Evolutionary conservation across 2,113 vertebrate genomes (phyloP).

Genomic region (Callipepla squamata): DNA sequence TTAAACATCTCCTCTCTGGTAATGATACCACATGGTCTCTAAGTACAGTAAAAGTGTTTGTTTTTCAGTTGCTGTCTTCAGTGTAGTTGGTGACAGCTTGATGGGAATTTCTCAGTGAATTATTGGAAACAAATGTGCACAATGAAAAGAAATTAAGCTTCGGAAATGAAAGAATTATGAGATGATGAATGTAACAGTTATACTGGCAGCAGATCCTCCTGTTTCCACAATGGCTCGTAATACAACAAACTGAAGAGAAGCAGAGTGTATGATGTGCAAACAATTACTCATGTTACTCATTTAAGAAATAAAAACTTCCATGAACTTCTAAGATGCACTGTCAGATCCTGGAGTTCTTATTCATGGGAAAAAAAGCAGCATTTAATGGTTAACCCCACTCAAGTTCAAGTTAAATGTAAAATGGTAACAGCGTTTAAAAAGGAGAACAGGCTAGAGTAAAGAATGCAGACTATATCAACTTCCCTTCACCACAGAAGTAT

Average conservation of each 20-base stretch:
- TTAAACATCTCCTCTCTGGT: constrained; percentile 28
- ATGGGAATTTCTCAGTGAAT: constrained; percentile 26
- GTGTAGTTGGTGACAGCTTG: constrained; percentile 57
- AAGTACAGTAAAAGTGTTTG: constrained; percentile 55
- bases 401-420: not conserved
- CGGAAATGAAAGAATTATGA: constrained; percentile 22
- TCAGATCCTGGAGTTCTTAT: not conserved
- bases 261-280: not conserved
- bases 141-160: constrained; percentile 4
- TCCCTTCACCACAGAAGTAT: not conserved
- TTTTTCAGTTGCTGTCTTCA: constrained; percentile 45
- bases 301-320: constrained; percentile 18
- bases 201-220: not conserved
- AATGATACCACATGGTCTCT: constrained; percentile 44
- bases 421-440: not conserved
- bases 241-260: not conserved
- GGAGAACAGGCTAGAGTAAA: not conserved
- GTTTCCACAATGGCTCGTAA: not conserved
- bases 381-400: not conserved
- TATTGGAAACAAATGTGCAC: constrained; percentile 38
- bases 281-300: not conserved
- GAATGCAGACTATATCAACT: not conserved
- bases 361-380: not conserved
- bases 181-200: not conserved
- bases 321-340: not conserved